A percentile compares a stretch with the other conserved stretches of the same genome.
Conservation (phyloP, 2,797 vertebrate species). For the Melopsittacus undulatus region DNA sequence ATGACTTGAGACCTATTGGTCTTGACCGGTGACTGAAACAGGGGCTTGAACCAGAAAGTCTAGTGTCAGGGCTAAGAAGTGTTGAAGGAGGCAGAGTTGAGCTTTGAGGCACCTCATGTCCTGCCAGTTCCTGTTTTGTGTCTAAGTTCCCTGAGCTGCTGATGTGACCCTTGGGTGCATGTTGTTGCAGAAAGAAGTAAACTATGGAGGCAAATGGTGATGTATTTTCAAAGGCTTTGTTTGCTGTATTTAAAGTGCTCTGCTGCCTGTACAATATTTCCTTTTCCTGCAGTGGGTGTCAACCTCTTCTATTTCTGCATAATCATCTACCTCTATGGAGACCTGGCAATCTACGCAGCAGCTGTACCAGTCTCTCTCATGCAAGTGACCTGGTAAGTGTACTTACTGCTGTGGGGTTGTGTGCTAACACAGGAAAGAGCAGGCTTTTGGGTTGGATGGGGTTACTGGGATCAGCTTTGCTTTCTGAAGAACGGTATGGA, state of each 20-base stretch:
- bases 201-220: not conserved
- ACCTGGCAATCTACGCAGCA: slow-evolving; percentile 96
- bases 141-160: not conserved
- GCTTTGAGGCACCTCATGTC: not conserved
- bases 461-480: not conserved
- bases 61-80: not conserved
- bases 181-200: not conserved
- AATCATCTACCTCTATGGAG: slow-evolving; percentile 96
- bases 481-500: not conserved
- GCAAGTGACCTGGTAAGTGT: slow-evolving; percentile 95
- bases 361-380: slow-evolving; percentile 95
- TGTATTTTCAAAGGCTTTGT: not conserved
- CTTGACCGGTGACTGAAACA: not conserved
- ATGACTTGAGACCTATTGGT: slow-evolving; percentile 13
- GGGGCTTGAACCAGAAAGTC: not conserved
- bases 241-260: not conserved
- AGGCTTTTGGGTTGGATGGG: not conserved
- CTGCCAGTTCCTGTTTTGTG: not conserved
- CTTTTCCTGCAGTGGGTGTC: slow-evolving; percentile 87
- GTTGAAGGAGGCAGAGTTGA: not conserved
- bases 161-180: not conserved
- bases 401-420: not conserved
- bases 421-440: not conserved
- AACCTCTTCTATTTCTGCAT: slow-evolving; percentile 99
- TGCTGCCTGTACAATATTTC: not conserved